Evolutionary conservation across 2,888 invertebrate genomes (phyloP), one percentile per base, ranked within the genome.

Genomic region (Cryptosula pallasiana): DNA sequence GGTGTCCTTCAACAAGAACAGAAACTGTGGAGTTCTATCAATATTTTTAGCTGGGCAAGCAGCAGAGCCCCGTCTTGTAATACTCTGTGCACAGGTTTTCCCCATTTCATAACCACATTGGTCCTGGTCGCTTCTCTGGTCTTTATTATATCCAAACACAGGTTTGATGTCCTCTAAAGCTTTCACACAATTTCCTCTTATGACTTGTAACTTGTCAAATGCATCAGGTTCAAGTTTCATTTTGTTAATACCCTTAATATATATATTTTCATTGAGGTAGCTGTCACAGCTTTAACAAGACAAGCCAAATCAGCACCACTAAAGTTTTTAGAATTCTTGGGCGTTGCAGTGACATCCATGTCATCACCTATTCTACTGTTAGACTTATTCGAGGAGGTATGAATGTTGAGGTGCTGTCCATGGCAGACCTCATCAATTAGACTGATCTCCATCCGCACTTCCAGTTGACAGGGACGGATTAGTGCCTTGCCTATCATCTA

Each of bases 401-500:
- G 99, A 77, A 99, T 99, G 80, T 92, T 91, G 23, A 99, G 86
- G 82, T 99, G 99, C 87, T 99, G 97, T 20, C 90, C 88, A 71
- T 99, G 89, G 0, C 99, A 99, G 55, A 89, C 88, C 84, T 99
- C 97, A 82, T 96, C 93, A 0, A 99, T 98, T 75, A 99, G 87
- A 76, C 96, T 82, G 71, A 87, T 87, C 78, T 87, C 88, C 85
- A 88, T 85, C 77, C 87, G 87, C 54, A 90, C 90, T 86, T 99
- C 99, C 71, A 99, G 88, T 79, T 99, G 89, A 29, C 99, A 99
- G 1, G 99, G 99, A 82, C 99, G 90, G 78, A 99, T 86, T 71
- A 99, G 87, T 9, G 99, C 99, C 80, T 99, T 98, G 85, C 99
- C 99, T 79, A 99, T 99, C 98, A 99, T 98, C 83, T 99, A 99